Base-by-base conservation (phyloP, 2,113 vertebrate genomes). In the Serranochromis macrocephalus region DNA sequence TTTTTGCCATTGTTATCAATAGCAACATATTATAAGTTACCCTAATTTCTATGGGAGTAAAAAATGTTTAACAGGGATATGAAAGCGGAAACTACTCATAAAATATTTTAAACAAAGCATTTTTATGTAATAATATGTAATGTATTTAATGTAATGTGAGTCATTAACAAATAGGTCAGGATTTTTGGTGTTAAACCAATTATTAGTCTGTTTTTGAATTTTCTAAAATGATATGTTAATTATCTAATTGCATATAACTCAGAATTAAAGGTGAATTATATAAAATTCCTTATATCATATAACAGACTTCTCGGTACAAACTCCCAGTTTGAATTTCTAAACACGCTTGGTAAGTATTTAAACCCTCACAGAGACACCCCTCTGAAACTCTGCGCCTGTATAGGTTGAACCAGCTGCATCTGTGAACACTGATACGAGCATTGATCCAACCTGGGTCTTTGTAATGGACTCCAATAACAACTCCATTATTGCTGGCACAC, bases 401-500 rank as follows among this genome's bases (percentile, higher is more conserved):
- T 80, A 80, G 84, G 94, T 75, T 94, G 94, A 96, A 95, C 91
- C 94, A 93, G 85, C 89, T 91, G 95, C 96, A 94, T 95, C 96
- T 97, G 93, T 95, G 87, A 95, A 95, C 96, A 97, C 91, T 96
- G 95, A 95, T 93, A 93, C 93, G 85, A 93, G 94, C 97, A 97
- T 97, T 97, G 97, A 98, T 97, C 97, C 93, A 94, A 86, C 86
- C 79, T 92, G 90, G 96, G 94, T 88, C 96, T 97, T 95, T 96
- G 94, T 97, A 97, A 98, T 97, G 97, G 97, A 97, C 97, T 97
- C 97, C 96, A 97, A 96, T 97, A 97, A 97, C 97, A 97, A 98
- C 98, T 98, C 97, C 96, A 97, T 98, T 97, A 97, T 97, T 91
- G 94, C 94, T 83, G 90, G 93, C 91, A 94, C 94, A 91, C 96